These are phyloP conservation scores for Osmerus eperlanus DNA, from an alignment of 2,113 vertebrate species.

Conservation along the genomic window DNA sequence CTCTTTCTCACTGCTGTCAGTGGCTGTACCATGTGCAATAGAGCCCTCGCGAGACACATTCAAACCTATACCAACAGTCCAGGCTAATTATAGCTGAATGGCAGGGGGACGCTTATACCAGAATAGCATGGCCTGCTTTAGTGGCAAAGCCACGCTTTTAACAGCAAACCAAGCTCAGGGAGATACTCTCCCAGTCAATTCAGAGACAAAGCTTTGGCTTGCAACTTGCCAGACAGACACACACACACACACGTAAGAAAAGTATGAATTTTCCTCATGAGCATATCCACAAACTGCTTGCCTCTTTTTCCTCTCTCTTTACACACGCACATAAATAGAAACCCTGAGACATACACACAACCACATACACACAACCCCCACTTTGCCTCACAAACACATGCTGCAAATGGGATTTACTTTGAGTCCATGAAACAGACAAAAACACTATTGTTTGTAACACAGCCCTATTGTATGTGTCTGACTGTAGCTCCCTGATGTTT, in stretches of 20 bases:
- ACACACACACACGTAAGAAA: not conserved
- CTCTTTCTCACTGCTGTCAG: conserved; percentile 20
- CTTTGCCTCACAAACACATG: conserved; percentile 5
- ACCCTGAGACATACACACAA: conserved; percentile 11
- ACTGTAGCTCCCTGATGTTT: conserved; percentile 33
- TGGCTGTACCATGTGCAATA: conserved; percentile 45
- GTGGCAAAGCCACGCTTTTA: conserved; percentile 33
- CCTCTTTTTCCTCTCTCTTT: not conserved
- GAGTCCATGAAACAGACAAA: conserved; percentile 59
- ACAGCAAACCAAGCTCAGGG: conserved; percentile 14
- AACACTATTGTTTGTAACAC: conserved; percentile 55
- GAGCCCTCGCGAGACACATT: conserved; percentile 49
- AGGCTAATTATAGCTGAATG: conserved; percentile 64
- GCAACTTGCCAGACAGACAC: not conserved
- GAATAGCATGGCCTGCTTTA: conserved; percentile 37
- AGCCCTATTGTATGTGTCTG: conserved; percentile 47
- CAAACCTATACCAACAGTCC: conserved; percentile 57
- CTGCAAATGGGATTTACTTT: conserved; percentile 57
- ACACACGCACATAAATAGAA: conserved; percentile 32
- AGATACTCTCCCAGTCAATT: not conserved
- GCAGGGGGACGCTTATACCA: conserved; percentile 48
- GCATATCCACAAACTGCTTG: no score
- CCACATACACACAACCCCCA: conserved; percentile 5
- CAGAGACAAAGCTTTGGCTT: not conserved
- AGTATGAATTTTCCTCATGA: not conserved